A percentile compares a stretch with the other conserved stretches of the same genome.
Conservation (phyloP, 2,888 invertebrate species). For the Tiphia femorata region DNA sequence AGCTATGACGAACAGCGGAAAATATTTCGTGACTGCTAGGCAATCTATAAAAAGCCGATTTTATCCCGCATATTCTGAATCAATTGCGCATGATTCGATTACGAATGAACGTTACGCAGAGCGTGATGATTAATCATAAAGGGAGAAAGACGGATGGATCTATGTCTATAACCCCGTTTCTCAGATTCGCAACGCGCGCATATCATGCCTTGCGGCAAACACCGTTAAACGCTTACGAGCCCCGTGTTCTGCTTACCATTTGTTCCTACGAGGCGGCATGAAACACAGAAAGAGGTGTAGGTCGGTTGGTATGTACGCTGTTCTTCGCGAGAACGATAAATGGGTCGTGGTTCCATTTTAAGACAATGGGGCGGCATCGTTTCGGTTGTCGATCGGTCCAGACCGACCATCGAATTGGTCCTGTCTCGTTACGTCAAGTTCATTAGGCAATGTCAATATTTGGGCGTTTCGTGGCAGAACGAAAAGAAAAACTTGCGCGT, state of each 20-base stretch:
- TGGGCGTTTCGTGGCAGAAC: too few species aligned
- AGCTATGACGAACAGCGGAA: too few species aligned
- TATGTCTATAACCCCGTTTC: conserved; percentile 39
- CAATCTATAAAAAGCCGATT: too few species aligned
- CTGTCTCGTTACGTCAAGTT: too few species aligned
- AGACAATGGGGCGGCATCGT: conserved; percentile 40
- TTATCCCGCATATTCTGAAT: too few species aligned
- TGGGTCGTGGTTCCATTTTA: conserved; percentile 37
- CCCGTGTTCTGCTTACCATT: conserved; percentile 60
- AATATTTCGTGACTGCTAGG: too few species aligned
- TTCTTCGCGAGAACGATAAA: conserved; percentile 23
- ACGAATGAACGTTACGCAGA: too few species aligned
- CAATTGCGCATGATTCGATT: too few species aligned
- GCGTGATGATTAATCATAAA: too few species aligned
- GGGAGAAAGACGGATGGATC: background rate
- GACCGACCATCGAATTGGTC: conserved; percentile 12
- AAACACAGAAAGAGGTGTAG: conserved; percentile 56
- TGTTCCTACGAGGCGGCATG: conserved; percentile 64
- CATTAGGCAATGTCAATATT: too few species aligned
- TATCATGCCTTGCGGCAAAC: conserved; percentile 8
- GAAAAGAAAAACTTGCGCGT: too few species aligned
- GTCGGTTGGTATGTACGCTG: conserved; percentile 15
- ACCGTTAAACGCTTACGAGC: conserved; percentile 17
- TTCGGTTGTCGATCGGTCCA: conserved; percentile 15
- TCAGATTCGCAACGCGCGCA: conserved; percentile 14